phyloP scores from a whole-genome alignment of 2,888 invertebrate species.

The Eledona agricola region DNA sequence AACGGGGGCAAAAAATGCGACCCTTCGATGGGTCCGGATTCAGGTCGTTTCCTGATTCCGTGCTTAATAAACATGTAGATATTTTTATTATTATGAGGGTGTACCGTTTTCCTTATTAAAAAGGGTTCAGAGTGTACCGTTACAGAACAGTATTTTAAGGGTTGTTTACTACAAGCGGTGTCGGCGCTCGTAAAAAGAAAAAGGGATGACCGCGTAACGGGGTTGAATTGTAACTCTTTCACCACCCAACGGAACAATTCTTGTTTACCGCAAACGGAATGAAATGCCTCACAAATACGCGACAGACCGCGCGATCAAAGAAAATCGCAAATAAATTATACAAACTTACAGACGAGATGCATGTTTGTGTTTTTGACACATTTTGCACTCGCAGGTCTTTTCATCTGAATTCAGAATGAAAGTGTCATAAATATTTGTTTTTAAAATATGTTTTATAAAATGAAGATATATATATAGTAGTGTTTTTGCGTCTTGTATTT shows the following conservation, averaged over 20 bases:
- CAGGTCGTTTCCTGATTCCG: slow-evolving; percentile 13
- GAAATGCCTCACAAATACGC: too few species aligned
- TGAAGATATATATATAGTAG: too few species aligned
- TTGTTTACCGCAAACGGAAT: slow-evolving; percentile 5
- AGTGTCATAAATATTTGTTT: too few species aligned
- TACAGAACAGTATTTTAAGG: slow-evolving; percentile 11
- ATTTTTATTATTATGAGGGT: slow-evolving; percentile 29
- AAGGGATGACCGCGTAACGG: slow-evolving; percentile 14
- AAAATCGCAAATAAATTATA: too few species aligned
- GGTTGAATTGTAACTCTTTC: slow-evolving; percentile 20
- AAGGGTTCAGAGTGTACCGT: slow-evolving; percentile 19
- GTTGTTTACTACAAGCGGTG: slow-evolving; percentile 7
- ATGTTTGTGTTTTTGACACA: too few species aligned
- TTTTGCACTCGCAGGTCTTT: too few species aligned
- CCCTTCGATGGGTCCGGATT: background rate
- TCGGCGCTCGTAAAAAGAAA: slow-evolving; percentile 7
- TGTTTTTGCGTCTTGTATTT: too few species aligned
- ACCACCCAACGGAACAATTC: slow-evolving; percentile 14
- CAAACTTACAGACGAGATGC: too few species aligned
- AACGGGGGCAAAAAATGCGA: slow-evolving; percentile 22
- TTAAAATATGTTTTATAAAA: too few species aligned
- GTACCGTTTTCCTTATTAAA: slow-evolving; percentile 14
- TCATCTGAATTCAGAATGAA: too few species aligned
- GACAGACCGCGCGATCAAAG: too few species aligned
- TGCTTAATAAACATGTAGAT: slow-evolving; percentile 15